Base-by-base conservation (phyloP, 2,797 vertebrate genomes). In the Liasis olivaceus region DNA sequence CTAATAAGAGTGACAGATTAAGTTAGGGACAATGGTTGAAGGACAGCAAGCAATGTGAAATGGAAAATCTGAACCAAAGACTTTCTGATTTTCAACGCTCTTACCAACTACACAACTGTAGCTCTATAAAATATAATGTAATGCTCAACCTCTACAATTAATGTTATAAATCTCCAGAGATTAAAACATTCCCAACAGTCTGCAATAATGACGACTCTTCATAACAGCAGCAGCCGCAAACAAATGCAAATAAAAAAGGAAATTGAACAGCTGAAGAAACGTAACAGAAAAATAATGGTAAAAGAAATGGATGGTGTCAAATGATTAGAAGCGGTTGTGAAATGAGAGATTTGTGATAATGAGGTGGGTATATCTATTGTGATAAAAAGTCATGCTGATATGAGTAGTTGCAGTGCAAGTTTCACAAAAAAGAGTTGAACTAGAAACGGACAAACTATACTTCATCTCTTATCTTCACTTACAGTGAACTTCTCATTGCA, bases 401-500 rank as follows among this genome's bases (percentile, higher is more conserved):
- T 91, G 69, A 56, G 81, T 17, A 87, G 59, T 1, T 88, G 93
- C 8, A 93, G 56, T 26, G 94, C 90, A 91, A 90, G 59, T 60
- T 26, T 77, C 47, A 77, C 93, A 94, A 90, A 87, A 36, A 60
- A n/a, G 88, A 90, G 91, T 93, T 59, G 92, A 77, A 7, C 91
- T 36, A 92, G 89, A 66, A 31, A 58, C 87, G 63, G 69, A 91
- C 93, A 89, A 31, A 66, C 84, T 94, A 86, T 89, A 94, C 96
- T 97, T 97, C 97, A 97, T 97, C 97, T 95, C 96, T 96, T 96
- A 97, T 91, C 97, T 95, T 96, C 96, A 96, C 94, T 96, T 96
- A 95, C 85, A 90, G 87, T 4, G 58, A 77, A 62, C n/a, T 54
- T 89, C n/a, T 59, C 12, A 63, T 22, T 28, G 72, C n/a, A 59